These are phyloP conservation scores for Nasonia giraulti DNA, from an alignment of 1,140 invertebrate species.

Conservation along the genomic window DNA sequence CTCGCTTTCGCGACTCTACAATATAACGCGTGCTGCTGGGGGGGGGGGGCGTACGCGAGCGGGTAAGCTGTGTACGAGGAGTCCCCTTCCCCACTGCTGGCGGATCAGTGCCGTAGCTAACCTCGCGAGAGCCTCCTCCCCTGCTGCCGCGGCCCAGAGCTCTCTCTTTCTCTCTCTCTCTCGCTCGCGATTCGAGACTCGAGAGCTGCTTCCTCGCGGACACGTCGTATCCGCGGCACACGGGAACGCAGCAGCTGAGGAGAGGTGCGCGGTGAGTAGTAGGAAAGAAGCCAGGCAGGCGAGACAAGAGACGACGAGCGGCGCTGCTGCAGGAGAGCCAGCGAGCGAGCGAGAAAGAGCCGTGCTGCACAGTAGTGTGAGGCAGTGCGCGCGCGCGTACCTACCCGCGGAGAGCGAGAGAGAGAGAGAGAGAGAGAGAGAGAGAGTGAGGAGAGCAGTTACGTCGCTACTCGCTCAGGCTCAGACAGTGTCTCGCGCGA, in stretches of 20 bases:
- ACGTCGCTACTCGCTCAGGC: constrained; percentile 31
- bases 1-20: background rate
- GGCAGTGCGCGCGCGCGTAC: background rate
- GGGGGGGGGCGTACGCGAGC: background rate
- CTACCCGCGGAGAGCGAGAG: background rate
- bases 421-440: background rate
- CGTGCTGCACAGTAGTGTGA: background rate
- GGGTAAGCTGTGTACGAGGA: too few relatives aligned
- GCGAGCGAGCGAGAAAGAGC: background rate
- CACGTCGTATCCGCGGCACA: constrained; percentile 24
- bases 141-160: background rate
- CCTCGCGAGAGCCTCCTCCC: background rate
- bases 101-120: constrained; percentile 18
- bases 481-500: constrained; percentile 28
- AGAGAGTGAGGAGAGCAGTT: constrained; percentile 13
- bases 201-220: background rate
- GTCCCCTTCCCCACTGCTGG: constrained; percentile 10
- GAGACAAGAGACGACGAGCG: background rate
- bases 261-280: background rate
- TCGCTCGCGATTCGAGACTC: background rate
- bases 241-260: too few relatives aligned
- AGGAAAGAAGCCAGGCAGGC: background rate
- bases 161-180: background rate
- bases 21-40: background rate
- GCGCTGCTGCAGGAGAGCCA: background rate